Percentiles rank a stretch among this genome's conserved stretches.
These are phyloP conservation scores for Acomys russatus DNA, from an alignment of 2,797 vertebrate genomes.

Conservation along the genomic window DNA sequence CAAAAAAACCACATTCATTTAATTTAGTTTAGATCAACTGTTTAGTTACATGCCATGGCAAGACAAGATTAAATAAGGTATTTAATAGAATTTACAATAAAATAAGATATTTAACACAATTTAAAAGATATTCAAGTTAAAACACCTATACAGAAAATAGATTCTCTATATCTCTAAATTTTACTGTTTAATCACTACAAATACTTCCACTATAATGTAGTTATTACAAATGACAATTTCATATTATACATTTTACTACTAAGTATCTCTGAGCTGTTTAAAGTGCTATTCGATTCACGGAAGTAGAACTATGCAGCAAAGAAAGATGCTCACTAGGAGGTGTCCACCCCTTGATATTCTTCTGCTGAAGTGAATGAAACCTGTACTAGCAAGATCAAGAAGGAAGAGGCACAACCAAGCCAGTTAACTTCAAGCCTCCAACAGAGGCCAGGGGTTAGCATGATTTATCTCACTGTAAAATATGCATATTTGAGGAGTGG, in stretches of 20 bases:
- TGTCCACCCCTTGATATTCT: neutral
- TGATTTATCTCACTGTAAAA: neutral
- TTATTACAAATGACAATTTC: neutral
- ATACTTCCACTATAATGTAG: neutral
- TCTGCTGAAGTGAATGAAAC: neutral
- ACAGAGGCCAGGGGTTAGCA: neutral
- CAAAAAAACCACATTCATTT: conserved; percentile 72
- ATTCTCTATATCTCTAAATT: neutral
- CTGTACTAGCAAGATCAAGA: neutral
- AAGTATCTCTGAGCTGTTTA: neutral
- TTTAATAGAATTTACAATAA: conserved; percentile 25
- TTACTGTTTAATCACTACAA: conserved; percentile 4
- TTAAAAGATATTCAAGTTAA: conserved; percentile 4
- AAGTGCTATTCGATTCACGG: neutral
- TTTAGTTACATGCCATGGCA: conserved; percentile 75
- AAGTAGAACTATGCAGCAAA: neutral
- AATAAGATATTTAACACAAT: conserved; percentile 34
- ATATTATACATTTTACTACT: neutral
- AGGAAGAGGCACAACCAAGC: neutral
- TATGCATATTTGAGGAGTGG: neutral
- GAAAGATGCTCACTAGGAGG: neutral
- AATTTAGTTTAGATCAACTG: conserved; percentile 77
- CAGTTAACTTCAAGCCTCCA: neutral
- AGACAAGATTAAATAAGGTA: conserved; percentile 75
- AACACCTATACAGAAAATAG: neutral